Base-by-base conservation (phyloP, 2,888 invertebrate species). In the Itoplectis maculator region DNA sequence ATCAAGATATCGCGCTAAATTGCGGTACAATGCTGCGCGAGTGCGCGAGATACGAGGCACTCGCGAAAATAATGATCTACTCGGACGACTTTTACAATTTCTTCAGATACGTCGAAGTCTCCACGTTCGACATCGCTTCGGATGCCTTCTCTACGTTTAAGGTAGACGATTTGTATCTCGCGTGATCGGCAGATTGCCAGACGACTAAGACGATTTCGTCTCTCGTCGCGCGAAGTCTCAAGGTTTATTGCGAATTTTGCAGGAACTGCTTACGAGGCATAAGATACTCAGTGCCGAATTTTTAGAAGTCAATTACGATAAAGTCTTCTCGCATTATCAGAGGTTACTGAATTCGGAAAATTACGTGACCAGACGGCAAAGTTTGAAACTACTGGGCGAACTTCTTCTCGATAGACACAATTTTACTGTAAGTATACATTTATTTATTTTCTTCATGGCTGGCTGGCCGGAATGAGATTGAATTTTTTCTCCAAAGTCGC, bases 81-180 rank as follows among this genome's bases (percentile, higher is more conserved):
- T 98, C 98, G 83, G 98, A 98, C 88, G 98, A 99, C 93, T 99
- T 99, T 95, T 99, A 99, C 94, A 98, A 99, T 94, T 99, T 99
- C 95, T 99, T 99, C 94, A 96, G 97, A 94, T 99, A 99, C 93
- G 99, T 99, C 91, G 99, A 99, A 95, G 98, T 99, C 88, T 99
- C 99, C 88, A 99, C 99, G 88, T 99, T 99, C 95, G 99, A 99
- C 95, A 99, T 99, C 93, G 99, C 99, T 93, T 99, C 99, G 88
- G 99, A 99, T 96, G 99, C 99, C 94, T 99, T 99, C 95, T 98
- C 99, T 93, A 99, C 99, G 88, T 99, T 99, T 95, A 99, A 99
- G 96, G 99, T 98, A 93, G 86, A 42, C n/a, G n/a, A 37, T 59
- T 59, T 6, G 18, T 35, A 59, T n/a, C n/a, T 15, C 59, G 37